A percentile compares a stretch with the other conserved stretches of the same genome.
phyloP scores from a whole-genome alignment of 2,113 vertebrate genomes.

The Burhinus bistriatus region DNA sequence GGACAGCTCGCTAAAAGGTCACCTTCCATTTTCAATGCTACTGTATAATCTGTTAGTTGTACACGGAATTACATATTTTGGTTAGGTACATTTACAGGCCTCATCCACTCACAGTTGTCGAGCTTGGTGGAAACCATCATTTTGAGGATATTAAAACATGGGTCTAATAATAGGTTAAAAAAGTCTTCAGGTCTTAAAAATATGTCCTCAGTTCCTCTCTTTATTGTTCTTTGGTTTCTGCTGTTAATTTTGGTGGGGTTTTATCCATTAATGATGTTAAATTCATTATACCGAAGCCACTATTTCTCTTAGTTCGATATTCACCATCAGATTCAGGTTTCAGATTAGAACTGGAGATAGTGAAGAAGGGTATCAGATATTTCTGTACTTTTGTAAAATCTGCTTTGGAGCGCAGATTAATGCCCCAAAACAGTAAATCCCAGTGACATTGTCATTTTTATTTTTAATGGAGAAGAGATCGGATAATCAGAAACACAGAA shows the following conservation, averaged over 20 bases:
- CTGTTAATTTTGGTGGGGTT: background rate
- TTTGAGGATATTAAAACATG: background rate
- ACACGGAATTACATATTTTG: rapidly evolving
- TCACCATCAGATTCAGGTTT: background rate
- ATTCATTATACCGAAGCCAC: background rate
- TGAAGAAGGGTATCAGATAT: background rate
- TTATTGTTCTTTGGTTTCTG: background rate
- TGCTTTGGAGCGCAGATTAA: background rate
- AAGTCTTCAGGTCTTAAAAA: background rate
- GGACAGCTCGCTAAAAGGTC: background rate
- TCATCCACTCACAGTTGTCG: background rate
- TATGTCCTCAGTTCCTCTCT: background rate
- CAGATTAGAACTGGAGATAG: background rate
- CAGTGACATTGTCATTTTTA: background rate
- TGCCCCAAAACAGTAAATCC: background rate
- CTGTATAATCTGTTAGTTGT: background rate
- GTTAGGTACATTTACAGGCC: rapidly evolving
- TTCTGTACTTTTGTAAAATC: background rate
- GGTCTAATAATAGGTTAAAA: background rate
- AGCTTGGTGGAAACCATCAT: background rate
- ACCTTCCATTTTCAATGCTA: background rate
- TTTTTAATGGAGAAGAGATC: background rate
- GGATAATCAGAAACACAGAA: background rate
- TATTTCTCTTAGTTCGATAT: background rate
- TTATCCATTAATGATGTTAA: background rate